These are phyloP conservation scores for Spea hammondii DNA, from an alignment of 2,797 vertebrate genomes.

Conservation along the genomic window DNA sequence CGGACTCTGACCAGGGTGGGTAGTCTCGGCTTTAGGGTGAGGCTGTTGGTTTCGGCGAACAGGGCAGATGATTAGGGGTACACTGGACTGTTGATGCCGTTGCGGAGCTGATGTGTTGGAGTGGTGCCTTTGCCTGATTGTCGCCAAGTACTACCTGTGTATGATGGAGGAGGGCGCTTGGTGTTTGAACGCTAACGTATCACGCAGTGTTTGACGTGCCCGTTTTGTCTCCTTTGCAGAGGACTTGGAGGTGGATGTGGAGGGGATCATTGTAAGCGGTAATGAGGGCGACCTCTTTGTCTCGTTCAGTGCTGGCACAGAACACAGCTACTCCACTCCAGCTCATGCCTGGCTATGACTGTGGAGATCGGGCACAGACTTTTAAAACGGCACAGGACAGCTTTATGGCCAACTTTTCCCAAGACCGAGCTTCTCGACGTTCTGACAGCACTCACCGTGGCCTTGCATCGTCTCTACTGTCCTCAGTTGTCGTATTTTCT, in stretches of 20 bases:
- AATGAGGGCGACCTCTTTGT: constrained; percentile 74
- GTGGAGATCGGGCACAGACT: neutral
- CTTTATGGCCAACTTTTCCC: constrained; percentile 16
- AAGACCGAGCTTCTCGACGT: neutral
- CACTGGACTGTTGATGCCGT: too few relatives aligned
- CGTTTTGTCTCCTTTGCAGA: constrained; percentile 65
- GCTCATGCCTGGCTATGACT: constrained; percentile 76
- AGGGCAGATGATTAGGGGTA: too few relatives aligned
- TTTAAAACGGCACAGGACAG: constrained; percentile 9
- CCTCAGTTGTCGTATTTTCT: neutral
- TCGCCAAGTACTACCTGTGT: too few relatives aligned
- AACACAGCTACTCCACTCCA: constrained; percentile 88
- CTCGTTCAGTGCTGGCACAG: constrained; percentile 67
- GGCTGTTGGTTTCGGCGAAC: neutral
- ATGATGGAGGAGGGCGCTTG: too few relatives aligned
- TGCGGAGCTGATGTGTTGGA: neutral
- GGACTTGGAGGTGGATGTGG: constrained; percentile 87
- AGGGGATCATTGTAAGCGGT: constrained; percentile 76
- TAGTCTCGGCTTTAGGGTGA: neutral
- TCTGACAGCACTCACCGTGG: neutral
- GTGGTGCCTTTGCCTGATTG: too few relatives aligned
- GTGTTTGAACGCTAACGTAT: too few relatives aligned
- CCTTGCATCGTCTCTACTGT: neutral
- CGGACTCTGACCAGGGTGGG: constrained; percentile 86
- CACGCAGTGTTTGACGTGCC: too few relatives aligned